Base-by-base conservation (phyloP, 2,113 vertebrate species). In the Scatophagus argus region DNA sequence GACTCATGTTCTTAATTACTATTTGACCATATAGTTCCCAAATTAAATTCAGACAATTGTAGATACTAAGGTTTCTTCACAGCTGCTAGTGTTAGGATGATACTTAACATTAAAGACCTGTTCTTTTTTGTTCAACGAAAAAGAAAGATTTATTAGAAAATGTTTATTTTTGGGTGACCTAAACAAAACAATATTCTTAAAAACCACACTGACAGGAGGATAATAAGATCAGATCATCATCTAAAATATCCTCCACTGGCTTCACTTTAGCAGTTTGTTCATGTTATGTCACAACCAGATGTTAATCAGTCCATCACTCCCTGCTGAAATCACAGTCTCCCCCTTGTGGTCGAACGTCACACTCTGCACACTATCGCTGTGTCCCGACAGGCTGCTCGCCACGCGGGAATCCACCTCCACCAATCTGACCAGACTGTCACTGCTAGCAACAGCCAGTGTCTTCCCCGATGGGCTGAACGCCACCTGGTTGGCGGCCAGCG, bases 401-500 rank as follows among this genome's bases (percentile, higher is more conserved):
- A 1, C 5, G 2, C 46, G 29, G 7, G 63, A 76, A 10, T 58
- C 92, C 19, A 92, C 87, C 49, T 92, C 90, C 74, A 96, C 88
- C 69, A 96, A 71, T 88, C 93, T 90, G 32, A 96, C 88, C 0
- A 93, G 80, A 2, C 95, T 88, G 5, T 94, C 95, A 0, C 92
- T 44, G 79, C 96, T 94, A 0, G 94, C 95, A 1, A 96, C 84
- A 16, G 95, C 95, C 78, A 97, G 88, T 13, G 52, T 59, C 52
- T 38, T 88, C 88, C 96, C 96, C 6, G 94, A 94, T 6, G 29
- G 86, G 83, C 94, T 92, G 56, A 97, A 97, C 12, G 81, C 76
- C 43, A 96, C 92, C 52, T 96, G 95, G 74, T 96, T 97, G 89
- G 94, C 93, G 1, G 93, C 83, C 73, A 87, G 82, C 0, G 95